These are phyloP conservation scores for Nanorana parkeri DNA, from an alignment of 2,113 vertebrate species.

Conservation along the genomic window DNA sequence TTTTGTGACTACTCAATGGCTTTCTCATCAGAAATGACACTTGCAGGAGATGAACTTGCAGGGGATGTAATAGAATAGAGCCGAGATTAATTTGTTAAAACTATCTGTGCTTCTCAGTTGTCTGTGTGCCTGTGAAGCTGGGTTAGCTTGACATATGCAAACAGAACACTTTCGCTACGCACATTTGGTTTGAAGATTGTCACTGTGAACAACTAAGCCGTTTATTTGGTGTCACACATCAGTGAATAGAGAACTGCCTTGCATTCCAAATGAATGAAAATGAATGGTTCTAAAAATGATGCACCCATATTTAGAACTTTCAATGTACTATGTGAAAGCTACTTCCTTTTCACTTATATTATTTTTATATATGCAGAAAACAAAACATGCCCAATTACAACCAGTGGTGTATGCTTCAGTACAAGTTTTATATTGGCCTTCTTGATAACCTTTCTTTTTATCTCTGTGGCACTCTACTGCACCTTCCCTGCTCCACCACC, in stretches of 20 bases:
- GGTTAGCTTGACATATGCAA: slow-evolving; percentile 30
- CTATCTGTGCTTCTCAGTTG: slow-evolving; percentile 23
- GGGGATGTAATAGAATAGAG: slow-evolving; percentile 43
- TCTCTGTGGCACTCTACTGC: too few relatives aligned
- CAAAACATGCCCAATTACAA: too few relatives aligned
- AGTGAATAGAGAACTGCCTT: not conserved
- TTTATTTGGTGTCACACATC: slow-evolving; percentile 41
- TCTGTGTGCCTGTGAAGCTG: slow-evolving; percentile 15
- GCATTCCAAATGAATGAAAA: too few relatives aligned
- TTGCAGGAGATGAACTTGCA: slow-evolving; percentile 63
- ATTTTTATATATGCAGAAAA: too few relatives aligned
- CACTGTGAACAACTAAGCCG: slow-evolving; percentile 35
- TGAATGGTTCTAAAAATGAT: too few relatives aligned
- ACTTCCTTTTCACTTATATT: too few relatives aligned
- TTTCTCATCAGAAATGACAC: slow-evolving; percentile 67
- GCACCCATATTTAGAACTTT: too few relatives aligned
- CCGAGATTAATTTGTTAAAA: slow-evolving; percentile 39
- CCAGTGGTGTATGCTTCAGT: too few relatives aligned
- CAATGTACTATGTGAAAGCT: too few relatives aligned
- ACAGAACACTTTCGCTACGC: slow-evolving; percentile 32
- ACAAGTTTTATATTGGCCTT: too few relatives aligned
- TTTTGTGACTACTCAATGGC: slow-evolving; percentile 67
- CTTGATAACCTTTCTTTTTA: too few relatives aligned
- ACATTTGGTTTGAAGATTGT: slow-evolving; percentile 41
- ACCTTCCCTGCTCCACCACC: too few relatives aligned